A percentile compares a stretch with the other conserved stretches of the same genome.
Conservation (phyloP, 2,888 invertebrate genomes). For the Drosophila siamana region DNA sequence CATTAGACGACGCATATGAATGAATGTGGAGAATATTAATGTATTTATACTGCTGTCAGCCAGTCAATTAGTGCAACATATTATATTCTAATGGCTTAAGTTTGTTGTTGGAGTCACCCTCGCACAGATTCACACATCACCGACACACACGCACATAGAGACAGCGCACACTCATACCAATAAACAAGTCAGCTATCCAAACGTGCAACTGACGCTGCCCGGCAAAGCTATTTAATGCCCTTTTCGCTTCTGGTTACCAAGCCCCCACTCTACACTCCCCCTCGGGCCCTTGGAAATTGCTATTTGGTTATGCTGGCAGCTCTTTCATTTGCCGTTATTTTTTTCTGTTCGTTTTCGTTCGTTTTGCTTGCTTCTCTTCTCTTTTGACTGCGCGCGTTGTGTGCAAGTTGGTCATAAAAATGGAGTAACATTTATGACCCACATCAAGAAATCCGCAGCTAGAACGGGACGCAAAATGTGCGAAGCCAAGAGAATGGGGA, state of each 20-base stretch:
- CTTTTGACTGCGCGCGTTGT: slow-evolving; percentile 63
- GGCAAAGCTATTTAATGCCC: slow-evolving; percentile 67
- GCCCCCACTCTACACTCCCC: not conserved
- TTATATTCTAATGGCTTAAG: slow-evolving; percentile 44
- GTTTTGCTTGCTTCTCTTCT: slow-evolving; percentile 12
- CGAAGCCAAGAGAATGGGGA: not conserved
- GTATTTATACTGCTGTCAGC: slow-evolving; percentile 32
- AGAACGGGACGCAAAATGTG: slow-evolving; percentile 46
- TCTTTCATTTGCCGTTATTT: slow-evolving; percentile 62
- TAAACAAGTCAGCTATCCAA: slow-evolving; percentile 23
- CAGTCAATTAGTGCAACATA: slow-evolving; percentile 48
- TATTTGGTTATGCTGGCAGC: slow-evolving; percentile 78
- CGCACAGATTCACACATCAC: slow-evolving; percentile 31
- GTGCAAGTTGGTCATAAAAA: slow-evolving; percentile 81
- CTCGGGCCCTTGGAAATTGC: slow-evolving; percentile 44
- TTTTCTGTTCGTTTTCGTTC: slow-evolving; percentile 22
- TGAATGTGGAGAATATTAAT: not conserved
- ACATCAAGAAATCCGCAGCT: slow-evolving; percentile 69
- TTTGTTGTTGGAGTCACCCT: slow-evolving; percentile 57
- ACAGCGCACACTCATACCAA: slow-evolving; percentile 1
- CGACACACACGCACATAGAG: slow-evolving; percentile 6
- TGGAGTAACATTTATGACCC: slow-evolving; percentile 82
- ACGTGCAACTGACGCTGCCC: slow-evolving; percentile 40
- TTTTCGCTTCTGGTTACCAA: slow-evolving; percentile 52
- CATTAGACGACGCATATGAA: not conserved